A percentile compares a stretch with the other conserved stretches of the same genome.
Conservation (phyloP, 2,797 vertebrate genomes). For the Chaetophractus vellerosus region DNA sequence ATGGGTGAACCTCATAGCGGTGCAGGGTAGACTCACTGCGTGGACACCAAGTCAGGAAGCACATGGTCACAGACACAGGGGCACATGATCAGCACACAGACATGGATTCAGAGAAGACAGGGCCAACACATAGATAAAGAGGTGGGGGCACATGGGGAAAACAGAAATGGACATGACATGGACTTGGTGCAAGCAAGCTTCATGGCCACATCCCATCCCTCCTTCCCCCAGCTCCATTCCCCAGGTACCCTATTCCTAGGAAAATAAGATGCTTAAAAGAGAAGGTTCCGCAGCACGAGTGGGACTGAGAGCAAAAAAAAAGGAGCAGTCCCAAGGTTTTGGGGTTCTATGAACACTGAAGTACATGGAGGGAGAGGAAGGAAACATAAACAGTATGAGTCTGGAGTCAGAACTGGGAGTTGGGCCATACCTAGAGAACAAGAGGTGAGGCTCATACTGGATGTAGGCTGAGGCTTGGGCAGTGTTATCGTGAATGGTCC, state of each 20-base stretch:
- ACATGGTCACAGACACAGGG: not conserved
- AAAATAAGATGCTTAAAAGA: constrained; percentile 14
- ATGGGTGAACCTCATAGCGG: constrained; percentile 95
- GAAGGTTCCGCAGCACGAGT: not conserved
- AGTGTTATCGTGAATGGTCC: constrained; percentile 92
- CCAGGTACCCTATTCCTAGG: not conserved
- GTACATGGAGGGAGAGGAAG: not conserved
- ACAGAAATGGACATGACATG: not conserved
- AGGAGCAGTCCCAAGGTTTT: not conserved
- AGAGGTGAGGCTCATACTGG: constrained; percentile 95
- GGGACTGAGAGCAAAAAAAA: not conserved
- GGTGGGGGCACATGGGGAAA: not conserved
- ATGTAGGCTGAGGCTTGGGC: constrained; percentile 91
- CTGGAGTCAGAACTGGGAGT: not conserved
- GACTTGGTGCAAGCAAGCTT: not conserved
- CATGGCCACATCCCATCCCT: not conserved
- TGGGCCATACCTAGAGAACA: constrained; percentile 92
- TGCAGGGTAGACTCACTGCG: constrained; percentile 94
- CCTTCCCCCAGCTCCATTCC: not conserved
- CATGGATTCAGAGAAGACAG: constrained; percentile 2
- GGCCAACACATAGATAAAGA: not conserved
- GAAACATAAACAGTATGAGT: not conserved
- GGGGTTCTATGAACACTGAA: not conserved
- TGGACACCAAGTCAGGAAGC: constrained; percentile 54
- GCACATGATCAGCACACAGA: not conserved